Evolutionary conservation across 64 coral and sea anemone genomes (phyloP), one percentile per base, ranked within the genome.

Genomic region (Pachyseris speciosa): DNA sequence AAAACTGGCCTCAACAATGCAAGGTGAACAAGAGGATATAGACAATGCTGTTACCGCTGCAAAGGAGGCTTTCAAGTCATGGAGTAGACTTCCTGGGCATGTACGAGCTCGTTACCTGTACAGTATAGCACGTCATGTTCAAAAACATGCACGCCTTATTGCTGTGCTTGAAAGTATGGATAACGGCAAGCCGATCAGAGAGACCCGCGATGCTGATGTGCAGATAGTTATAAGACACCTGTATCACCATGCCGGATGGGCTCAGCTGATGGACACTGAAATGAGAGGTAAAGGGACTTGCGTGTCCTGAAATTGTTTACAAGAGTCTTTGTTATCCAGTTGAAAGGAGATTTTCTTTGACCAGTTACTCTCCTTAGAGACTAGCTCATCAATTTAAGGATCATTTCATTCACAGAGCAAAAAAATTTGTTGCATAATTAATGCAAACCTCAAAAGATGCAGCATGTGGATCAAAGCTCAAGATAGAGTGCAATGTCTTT

Each of bases 211-310:
- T 37, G 89, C 94, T 80, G 97, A 99, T 71, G 53, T 99, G 1
- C 97, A 94, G 26, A 95, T 95, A 91, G 97, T 99, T 32, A 90
- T 89, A 7, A 64, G 97, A 4, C 97, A 99, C 61, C 55, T 99
- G 27, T 99, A 99, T 89, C 86, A 99, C 51, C 93, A 99, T 90
- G 94, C 97, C 49, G 97, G 97, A 1, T 99, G 97, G 97, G 97
- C 97, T 17, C 93, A 99, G 43, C 57, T 99, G 11, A 99, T 99
- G 97, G 94, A 99, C 6, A 90, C 93, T 9, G 97, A 99, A 79
- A 93, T 99, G 97, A 85, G 64, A 99, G 97, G 97, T 99, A 45
- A 37, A 66, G 64, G 4, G 64, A 4, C 17, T 25, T 72, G 69
- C n/a, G n/a, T n/a, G n/a, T n/a, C n/a, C n/a, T n/a, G n/a, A 22